A percentile compares a stretch with the other conserved stretches of the same genome.
These are phyloP conservation scores for Tineola bisselliella DNA, from an alignment of 2,888 invertebrate genomes.

Conservation along the genomic window DNA sequence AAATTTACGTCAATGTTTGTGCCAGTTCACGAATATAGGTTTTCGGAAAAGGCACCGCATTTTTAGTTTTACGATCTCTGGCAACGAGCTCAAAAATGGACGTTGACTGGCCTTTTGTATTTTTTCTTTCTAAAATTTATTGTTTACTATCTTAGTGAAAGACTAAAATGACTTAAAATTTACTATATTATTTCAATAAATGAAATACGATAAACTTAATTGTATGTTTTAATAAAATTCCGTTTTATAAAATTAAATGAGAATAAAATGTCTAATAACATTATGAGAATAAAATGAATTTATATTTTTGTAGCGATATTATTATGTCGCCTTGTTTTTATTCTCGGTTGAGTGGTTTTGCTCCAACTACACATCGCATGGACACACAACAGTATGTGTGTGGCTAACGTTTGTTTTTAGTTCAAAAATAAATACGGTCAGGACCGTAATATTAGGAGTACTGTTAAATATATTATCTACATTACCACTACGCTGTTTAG, in stretches of 20 bases:
- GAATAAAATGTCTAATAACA: too few relatives aligned
- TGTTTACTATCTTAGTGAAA: constrained; percentile 5
- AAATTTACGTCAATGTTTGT: constrained; percentile 34
- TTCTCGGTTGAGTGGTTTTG: neutral
- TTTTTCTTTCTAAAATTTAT: constrained; percentile 12
- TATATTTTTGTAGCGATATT: neutral
- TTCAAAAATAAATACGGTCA: neutral
- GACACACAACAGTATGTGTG: neutral
- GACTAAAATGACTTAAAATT: too few relatives aligned
- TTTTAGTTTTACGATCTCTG: constrained; percentile 12
- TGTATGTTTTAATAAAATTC: too few relatives aligned
- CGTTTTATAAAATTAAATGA: too few relatives aligned
- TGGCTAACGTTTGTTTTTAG: neutral
- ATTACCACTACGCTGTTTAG: neutral
- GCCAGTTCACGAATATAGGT: constrained; percentile 23
- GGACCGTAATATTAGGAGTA: neutral
- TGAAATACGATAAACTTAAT: too few relatives aligned
- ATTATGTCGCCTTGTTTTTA: neutral
- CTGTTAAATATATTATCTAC: neutral
- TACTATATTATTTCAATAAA: too few relatives aligned
- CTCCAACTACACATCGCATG: neutral
- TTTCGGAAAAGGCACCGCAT: constrained; percentile 5
- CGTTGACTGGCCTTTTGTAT: constrained; percentile 16
- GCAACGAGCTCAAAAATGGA: constrained; percentile 15
- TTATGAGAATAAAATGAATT: neutral